Evolutionary conservation across 2,888 invertebrate genomes (phyloP).

Genomic region (Caenorhabditis doughertyi): DNA sequence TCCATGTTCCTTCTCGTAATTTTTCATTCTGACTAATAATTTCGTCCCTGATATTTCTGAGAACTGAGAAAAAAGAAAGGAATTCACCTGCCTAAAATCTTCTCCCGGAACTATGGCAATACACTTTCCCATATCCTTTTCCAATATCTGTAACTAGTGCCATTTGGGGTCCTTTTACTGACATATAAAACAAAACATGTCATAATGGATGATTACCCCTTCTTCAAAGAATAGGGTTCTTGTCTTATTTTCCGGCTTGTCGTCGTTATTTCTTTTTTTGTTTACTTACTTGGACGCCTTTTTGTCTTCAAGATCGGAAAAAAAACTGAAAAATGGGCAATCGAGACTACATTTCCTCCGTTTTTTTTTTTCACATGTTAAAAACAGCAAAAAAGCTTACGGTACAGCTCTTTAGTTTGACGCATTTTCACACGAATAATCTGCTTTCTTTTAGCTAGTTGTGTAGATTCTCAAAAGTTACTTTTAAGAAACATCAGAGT

Average conservation of each 20-base stretch:
- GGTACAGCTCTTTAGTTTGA: background rate
- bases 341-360: constrained; percentile 40
- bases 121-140: constrained; percentile 26
- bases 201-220: constrained; percentile 60
- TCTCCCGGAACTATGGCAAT: constrained; percentile 29
- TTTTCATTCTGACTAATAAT: background rate
- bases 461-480: too few species aligned
- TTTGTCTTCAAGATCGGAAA: constrained; percentile 24
- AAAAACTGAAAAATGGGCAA: constrained; percentile 17
- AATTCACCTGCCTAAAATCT: background rate
- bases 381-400: constrained; percentile 9
- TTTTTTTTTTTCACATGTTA: background rate
- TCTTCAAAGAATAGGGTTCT: constrained; percentile 36
- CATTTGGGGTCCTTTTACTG: constrained; percentile 15
- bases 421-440: constrained; percentile 35
- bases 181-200: constrained; percentile 49
- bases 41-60: background rate
- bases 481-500: too few species aligned
- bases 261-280: constrained; percentile 30
- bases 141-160: background rate
- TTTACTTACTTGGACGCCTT: constrained; percentile 40
- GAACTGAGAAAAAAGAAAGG: background rate
- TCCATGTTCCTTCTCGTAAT: background rate
- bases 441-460: background rate
- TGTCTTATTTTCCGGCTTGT: constrained; percentile 26